Percentiles rank a stretch among this genome's conserved stretches.
Evolutionary conservation across 2,113 vertebrate species (phyloP).

Genomic region (Pseudolaguvia tuberculata): DNA sequence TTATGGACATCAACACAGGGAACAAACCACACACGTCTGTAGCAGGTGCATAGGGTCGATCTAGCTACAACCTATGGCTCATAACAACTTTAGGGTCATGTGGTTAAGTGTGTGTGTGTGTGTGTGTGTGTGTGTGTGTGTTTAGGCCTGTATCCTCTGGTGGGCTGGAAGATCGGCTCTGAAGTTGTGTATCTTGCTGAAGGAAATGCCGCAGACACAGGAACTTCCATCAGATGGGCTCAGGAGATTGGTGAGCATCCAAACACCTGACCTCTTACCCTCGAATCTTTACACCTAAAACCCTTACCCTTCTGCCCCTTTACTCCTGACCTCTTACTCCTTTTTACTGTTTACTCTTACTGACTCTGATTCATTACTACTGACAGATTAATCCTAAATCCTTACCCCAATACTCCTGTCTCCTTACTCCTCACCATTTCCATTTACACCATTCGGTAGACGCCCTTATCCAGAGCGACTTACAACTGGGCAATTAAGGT

Average conservation of each 20-base stretch:
- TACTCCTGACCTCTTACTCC: too few relatives aligned
- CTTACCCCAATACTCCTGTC: too few relatives aligned
- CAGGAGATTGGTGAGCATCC: slow-evolving; percentile 79
- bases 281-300: neutral
- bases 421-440: too few relatives aligned
- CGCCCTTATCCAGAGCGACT: too few relatives aligned
- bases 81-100: neutral
- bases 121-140: slow-evolving; percentile 18
- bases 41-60: slow-evolving; percentile 64
- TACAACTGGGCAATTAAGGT: too few relatives aligned
- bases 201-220: slow-evolving; percentile 83
- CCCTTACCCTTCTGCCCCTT: neutral
- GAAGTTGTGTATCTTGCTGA: slow-evolving; percentile 89
- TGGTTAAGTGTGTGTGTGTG: neutral
- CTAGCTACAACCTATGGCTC: neutral
- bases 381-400: too few relatives aligned
- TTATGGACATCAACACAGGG: slow-evolving; percentile 93
- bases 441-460: too few relatives aligned
- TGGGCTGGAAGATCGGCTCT: slow-evolving; percentile 93
- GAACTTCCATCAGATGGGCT: slow-evolving; percentile 87
- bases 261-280: too few relatives aligned
- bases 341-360: too few relatives aligned
- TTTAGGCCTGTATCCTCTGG: slow-evolving; percentile 87
- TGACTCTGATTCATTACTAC: too few relatives aligned
- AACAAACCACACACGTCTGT: slow-evolving; percentile 71